A percentile compares a stretch with the other conserved stretches of the same genome.
These are phyloP conservation scores for Synaphobranchus kaupii DNA, from an alignment of 2,797 vertebrate species.

Conservation along the genomic window DNA sequence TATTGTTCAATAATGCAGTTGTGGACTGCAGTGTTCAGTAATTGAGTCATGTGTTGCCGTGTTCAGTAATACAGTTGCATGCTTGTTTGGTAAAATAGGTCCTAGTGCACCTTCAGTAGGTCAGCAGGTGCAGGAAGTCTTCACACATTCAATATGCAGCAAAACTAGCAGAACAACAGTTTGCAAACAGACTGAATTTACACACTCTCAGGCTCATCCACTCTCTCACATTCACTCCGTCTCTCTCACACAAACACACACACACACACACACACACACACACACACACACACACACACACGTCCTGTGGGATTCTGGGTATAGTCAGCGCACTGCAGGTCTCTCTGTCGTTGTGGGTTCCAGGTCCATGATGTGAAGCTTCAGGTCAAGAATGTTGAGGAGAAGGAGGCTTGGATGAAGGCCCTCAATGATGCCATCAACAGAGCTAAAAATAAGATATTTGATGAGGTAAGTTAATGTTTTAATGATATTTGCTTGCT, in stretches of 20 bases:
- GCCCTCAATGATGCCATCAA: slow-evolving; percentile 86
- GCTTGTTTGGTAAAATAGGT: not conserved
- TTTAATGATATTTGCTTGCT: not conserved
- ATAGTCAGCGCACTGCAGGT: not conserved
- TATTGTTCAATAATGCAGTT: not conserved
- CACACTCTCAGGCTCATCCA: not conserved
- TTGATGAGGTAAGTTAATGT: slow-evolving; percentile 82
- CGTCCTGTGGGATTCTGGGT: too few species aligned
- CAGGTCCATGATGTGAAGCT: slow-evolving; percentile 91
- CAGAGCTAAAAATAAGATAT: slow-evolving; percentile 90
- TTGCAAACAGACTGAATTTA: not conserved
- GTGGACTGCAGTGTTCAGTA: too few species aligned
- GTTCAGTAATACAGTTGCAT: too few species aligned
- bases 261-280: not conserved
- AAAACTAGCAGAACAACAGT: slow-evolving; percentile 33
- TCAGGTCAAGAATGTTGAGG: slow-evolving; percentile 79
- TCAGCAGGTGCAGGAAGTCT: too few species aligned
- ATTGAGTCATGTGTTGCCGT: too few species aligned
- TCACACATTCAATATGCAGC: too few species aligned
- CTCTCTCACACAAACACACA: not conserved
- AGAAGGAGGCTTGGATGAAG: slow-evolving; percentile 93
- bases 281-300: not conserved
- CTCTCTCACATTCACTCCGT: too few species aligned
- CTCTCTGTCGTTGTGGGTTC: slow-evolving; percentile 22
- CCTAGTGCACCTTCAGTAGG: not conserved